Base-by-base conservation (phyloP, 2,113 vertebrate genomes). In the Festucalex cinctus region DNA sequence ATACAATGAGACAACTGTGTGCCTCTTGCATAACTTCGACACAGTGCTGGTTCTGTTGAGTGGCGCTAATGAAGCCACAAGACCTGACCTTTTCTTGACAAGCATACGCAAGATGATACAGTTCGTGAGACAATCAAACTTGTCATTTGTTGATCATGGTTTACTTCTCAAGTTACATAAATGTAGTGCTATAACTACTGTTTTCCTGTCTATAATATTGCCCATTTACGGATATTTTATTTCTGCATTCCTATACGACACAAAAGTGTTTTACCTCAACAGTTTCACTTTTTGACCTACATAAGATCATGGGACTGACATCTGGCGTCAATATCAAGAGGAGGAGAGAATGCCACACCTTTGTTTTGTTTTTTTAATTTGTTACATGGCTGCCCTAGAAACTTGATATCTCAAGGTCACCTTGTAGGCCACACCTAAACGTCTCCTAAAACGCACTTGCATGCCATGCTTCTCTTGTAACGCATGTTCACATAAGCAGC, bases 11-110 rank as follows among this genome's bases (percentile, higher is more conserved):
- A 69, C 57, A 58, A 58, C 49, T 70, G 22, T 39, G 6, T 49
- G 59, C 24, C 43, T 14, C 66, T 84, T 80, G 60, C 46, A 20
- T 66, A 78, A 83, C 76, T 9, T 7, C 56, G 73, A 56, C 39
- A 6, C 35, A 51, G 22, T 37, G 64, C 28, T 65, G 49, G 37
- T 19, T 58, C 56, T 66, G 9, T 28, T 39, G 68, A 77, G 49
- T 66, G 56, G 44, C 35, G 67, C 71, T 82, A 74, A 70, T 37
- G 51, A 51, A 63, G 79, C 84, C 77, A 84, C 74, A 82, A 74
- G 81, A 78, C 44, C 60, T 44, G 60, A 63, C 22, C 35, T 17
- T 56, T 66, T 32, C 4, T 32, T 20, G 14, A 70, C 24, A 14
- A 17, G 14, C 26, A n/a, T 22, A 51, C 9, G 2, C 7, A 48